phyloP scores from a whole-genome alignment of 2,888 invertebrate genomes.

The Tinea semifulvella region DNA sequence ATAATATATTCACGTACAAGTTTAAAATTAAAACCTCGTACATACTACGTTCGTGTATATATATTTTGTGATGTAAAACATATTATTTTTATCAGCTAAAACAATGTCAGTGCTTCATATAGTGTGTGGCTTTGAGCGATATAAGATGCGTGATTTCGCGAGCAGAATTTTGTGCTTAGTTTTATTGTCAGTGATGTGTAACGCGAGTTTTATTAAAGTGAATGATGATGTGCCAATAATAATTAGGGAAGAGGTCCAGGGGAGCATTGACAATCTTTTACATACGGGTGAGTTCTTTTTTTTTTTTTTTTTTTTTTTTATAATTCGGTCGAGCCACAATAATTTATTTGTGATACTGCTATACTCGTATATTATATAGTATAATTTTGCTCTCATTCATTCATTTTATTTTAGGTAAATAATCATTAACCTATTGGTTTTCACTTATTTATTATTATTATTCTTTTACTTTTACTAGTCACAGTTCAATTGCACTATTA shows the following conservation, averaged over 20 bases:
- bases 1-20: background rate
- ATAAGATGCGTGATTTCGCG: conserved; percentile 5
- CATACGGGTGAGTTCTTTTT: conserved; percentile 45
- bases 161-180: conserved; percentile 36
- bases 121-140: background rate
- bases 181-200: conserved; percentile 48
- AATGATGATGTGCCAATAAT: conserved; percentile 28
- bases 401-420: no score
- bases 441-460: no score
- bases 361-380: no score
- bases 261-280: conserved; percentile 48
- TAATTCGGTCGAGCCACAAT: no score
- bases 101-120: background rate
- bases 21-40: background rate
- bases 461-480: no score
- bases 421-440: no score
- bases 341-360: no score
- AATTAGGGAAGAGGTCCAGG: conserved; percentile 36
- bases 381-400: no score
- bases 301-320: background rate
- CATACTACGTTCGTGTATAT: no score
- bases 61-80: conserved; percentile 1
- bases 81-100: background rate
- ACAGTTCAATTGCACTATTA: no score
- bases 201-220: conserved; percentile 42